Evolutionary conservation across 2,888 invertebrate genomes (phyloP), one percentile per base, ranked within the genome.

Genomic region (Dicranocentrus wangi): DNA sequence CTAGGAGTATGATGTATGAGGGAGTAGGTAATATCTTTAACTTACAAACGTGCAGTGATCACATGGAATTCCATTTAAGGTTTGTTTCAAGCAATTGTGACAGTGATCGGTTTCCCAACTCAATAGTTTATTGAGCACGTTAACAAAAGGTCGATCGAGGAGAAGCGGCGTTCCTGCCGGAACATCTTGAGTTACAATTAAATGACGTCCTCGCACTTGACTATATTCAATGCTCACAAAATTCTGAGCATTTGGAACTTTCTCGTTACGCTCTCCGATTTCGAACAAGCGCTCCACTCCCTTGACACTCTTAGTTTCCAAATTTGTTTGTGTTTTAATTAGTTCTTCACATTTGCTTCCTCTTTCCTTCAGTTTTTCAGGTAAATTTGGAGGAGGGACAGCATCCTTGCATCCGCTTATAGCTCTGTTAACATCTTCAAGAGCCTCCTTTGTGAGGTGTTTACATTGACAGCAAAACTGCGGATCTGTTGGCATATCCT

Each of bases 171-270:
- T 80, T 86, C 87, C 87, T 68, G 86, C 81, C n/a, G 76, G 58
- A 21, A 87, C 72, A 39, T 83, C 82, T 73, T 81, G 79, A 0
- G 82, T 86, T 1, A 83, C 85, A 8, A 87, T 83, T 2, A 89
- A 68, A 84, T 87, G 87, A 60, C 89, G 81, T 21, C 89, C 89
- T 42, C 81, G 58, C n/a, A 83, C 81, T 1, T 3, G 23, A 68
- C 19, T 82, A n/a, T 61, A 70, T 8, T 53, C 23, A 0, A 86
- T 75, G 15, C 81, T 39, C 13, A 87, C 73, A 70, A 80, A 84
- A 39, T 71, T 43, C 25, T 82, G 83, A 3, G 85, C 85, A 43
- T 79, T 80, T 27, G 79, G 69, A 10, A 85, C 78, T 13, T 2
- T 68, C 17, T 39, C 21, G 55, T 76, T 71, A 1, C 66, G 65